A percentile compares a stretch with the other conserved stretches of the same genome.
Evolutionary conservation across 2,113 vertebrate species (phyloP).

Genomic region (Mohoua ochrocephala): DNA sequence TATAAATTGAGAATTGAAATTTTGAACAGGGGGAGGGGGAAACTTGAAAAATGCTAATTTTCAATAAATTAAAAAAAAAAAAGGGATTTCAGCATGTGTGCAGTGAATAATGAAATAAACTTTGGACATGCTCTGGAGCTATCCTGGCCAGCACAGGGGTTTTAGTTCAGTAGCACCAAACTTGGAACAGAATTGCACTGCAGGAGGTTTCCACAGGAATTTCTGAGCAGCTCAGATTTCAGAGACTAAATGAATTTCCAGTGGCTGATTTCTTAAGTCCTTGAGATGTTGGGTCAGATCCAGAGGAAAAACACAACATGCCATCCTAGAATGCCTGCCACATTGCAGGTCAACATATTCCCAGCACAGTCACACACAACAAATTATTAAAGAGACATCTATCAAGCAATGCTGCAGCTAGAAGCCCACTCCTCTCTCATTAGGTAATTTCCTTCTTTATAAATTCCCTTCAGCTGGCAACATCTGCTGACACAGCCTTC

Average conservation of each 20-base stretch:
- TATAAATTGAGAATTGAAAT: neutral
- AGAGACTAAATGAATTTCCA: neutral
- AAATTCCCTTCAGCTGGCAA: neutral
- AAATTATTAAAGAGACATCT: neutral
- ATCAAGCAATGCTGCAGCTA: neutral
- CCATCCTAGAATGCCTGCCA: neutral
- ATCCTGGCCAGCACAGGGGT: neutral
- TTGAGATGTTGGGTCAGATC: neutral
- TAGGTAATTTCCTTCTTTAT: neutral
- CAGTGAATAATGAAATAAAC: neutral
- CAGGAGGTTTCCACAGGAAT: neutral
- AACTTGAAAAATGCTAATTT: neutral
- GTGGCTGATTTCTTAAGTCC: neutral
- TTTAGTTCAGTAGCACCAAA: neutral
- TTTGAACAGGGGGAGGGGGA: fast-evolving
- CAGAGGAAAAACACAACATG: neutral
- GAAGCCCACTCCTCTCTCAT: neutral
- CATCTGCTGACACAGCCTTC: neutral
- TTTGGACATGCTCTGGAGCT: neutral
- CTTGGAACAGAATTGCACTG: neutral
- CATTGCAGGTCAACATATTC: neutral
- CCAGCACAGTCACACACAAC: neutral
- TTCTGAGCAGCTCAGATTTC: neutral
- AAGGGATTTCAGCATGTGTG: neutral
- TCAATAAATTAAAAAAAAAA: neutral